Conservation (phyloP, 2,888 invertebrate species). For the Geophilus truncorum region DNA sequence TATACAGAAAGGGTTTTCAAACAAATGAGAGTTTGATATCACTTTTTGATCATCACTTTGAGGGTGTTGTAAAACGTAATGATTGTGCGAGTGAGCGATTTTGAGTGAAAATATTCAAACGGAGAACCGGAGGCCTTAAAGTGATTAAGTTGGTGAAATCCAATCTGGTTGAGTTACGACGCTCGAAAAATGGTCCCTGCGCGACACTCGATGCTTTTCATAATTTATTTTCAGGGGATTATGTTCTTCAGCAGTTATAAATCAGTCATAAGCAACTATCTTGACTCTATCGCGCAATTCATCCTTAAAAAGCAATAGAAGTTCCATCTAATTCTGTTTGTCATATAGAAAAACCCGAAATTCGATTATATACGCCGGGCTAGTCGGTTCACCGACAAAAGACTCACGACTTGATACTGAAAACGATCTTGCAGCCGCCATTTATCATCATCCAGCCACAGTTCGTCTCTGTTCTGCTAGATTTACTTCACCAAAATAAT, state of each 20-base stretch:
- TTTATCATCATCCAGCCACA: neutral
- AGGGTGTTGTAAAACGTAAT: neutral
- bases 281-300: neutral
- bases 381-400: neutral
- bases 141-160: neutral
- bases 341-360: neutral
- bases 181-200: neutral
- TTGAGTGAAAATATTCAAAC: neutral
- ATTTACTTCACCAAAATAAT: neutral
- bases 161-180: conserved; percentile 2
- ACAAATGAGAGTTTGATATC: neutral
- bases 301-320: neutral
- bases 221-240: neutral
- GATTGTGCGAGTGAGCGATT: neutral
- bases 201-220: neutral
- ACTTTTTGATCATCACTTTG: neutral
- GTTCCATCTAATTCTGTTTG: neutral
- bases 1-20: no score
- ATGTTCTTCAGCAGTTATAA: neutral
- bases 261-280: neutral
- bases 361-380: neutral
- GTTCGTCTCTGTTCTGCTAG: conserved; percentile 4
- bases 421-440: neutral
- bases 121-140: neutral
- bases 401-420: neutral